Percentiles rank a stretch among this genome's conserved stretches.
Evolutionary conservation across 2,113 vertebrate genomes (phyloP).

Genomic region (human (Homo sapiens)): DNA sequence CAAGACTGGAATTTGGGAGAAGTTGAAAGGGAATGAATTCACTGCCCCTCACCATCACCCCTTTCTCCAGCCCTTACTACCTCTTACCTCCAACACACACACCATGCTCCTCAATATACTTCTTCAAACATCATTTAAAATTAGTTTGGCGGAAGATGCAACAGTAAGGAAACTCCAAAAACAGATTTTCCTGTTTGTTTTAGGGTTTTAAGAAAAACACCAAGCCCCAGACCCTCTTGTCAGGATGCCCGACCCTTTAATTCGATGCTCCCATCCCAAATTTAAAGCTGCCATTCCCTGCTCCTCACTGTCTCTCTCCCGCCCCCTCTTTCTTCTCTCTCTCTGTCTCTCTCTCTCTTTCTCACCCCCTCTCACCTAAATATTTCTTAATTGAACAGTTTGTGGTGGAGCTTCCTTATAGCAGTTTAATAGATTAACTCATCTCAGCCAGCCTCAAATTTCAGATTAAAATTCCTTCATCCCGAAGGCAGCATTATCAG

Average conservation of each 20-base stretch:
- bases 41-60: not conserved
- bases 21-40: not conserved
- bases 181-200: slow-evolving; percentile 58
- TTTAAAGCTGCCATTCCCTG: slow-evolving; percentile 28
- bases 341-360: not conserved
- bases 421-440: slow-evolving; percentile 93
- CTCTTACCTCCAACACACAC: not conserved
- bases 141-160: not conserved
- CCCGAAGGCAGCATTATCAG: slow-evolving; percentile 90
- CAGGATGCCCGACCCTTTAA: not conserved
- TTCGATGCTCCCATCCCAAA: slow-evolving; percentile 4
- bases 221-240: slow-evolving; percentile 17
- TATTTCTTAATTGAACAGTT: slow-evolving; percentile 86
- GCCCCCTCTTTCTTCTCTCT: not conserved
- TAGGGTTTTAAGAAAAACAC: slow-evolving; percentile 48
- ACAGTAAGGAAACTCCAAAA: slow-evolving; percentile 1
- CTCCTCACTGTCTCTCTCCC: not conserved
- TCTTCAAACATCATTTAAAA: not conserved
- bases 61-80: not conserved
- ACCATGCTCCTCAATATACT: not conserved
- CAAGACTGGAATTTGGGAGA: not conserved
- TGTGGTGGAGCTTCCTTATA: slow-evolving; percentile 86
- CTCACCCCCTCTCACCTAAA: slow-evolving; percentile 76
- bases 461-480: slow-evolving; percentile 92
- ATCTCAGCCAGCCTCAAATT: slow-evolving; percentile 89